phyloP scores from a whole-genome alignment of 92 coral and sea anemone species.

The Isaurus tuberculatus region DNA sequence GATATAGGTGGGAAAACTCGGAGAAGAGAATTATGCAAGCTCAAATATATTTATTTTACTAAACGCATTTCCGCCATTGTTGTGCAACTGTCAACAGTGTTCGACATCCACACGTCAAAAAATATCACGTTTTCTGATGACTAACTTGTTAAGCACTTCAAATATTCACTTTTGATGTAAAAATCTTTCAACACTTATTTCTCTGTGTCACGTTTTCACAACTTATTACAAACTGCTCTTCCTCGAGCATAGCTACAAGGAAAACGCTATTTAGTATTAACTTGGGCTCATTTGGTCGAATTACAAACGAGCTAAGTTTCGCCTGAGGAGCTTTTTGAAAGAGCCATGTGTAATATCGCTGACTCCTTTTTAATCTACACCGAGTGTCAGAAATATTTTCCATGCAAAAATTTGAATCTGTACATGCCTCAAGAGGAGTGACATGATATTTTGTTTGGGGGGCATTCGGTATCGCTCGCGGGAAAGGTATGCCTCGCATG shows the following conservation, averaged over 20 bases:
- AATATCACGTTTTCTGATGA: conserved; percentile 12
- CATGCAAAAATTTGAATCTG: no score
- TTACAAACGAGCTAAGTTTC: conserved; percentile 7
- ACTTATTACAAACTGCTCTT: conserved; percentile 14
- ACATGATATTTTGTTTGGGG: no score
- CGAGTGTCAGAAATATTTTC: no score
- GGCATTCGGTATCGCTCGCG: no score
- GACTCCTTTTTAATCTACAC: no score
- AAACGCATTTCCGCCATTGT: conserved; percentile 23
- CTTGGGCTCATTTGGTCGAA: background rate
- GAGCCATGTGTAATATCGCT: conserved; percentile 2
- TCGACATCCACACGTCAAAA: background rate
- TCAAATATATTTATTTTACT: conserved; percentile 7
- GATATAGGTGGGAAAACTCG: no score
- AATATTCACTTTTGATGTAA: background rate
- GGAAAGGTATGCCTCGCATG: no score
- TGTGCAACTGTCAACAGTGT: background rate
- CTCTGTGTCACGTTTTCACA: background rate
- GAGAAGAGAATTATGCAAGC: no score
- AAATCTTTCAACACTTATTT: conserved; percentile 14
- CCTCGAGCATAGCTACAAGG: background rate
- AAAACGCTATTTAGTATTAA: conserved; percentile 1
- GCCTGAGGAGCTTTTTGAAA: conserved; percentile 2
- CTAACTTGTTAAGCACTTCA: conserved; percentile 24
- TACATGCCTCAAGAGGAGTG: no score